A percentile compares a stretch with the other conserved stretches of the same genome.
Conservation (phyloP, 35 echinoderm and acorn worm species). For the Ptychodera flava region DNA sequence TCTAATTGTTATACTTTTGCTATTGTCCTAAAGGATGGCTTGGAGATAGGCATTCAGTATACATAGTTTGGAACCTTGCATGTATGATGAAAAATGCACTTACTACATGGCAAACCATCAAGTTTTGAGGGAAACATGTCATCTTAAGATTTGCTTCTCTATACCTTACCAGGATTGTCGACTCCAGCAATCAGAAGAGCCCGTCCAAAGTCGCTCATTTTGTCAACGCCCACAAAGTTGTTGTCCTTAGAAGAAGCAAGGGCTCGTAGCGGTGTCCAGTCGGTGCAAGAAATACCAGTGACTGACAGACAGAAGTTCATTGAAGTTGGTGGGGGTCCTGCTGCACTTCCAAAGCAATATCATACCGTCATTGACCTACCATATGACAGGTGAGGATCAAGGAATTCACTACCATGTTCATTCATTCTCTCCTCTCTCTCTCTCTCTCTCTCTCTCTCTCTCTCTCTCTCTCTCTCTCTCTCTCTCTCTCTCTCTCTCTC, state of each 20-base stretch:
- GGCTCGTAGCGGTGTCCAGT: conserved; percentile 31
- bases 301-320: conserved; percentile 87
- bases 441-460: neutral
- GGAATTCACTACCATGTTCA: neutral
- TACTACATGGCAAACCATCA: no score
- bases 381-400: conserved; percentile 15
- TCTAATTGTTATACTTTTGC: no score
- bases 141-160: no score
- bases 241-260: conserved; percentile 85
- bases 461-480: neutral
- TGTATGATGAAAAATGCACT: no score
- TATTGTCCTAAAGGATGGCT: no score
- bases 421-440: neutral
- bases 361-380: conserved; percentile 70
- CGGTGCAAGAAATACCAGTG: neutral
- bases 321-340: conserved; percentile 85
- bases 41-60: no score
- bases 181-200: conserved; percentile 44
- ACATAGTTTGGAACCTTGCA: no score
- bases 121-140: no score
- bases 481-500: neutral
- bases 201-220: conserved; percentile 79
- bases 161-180: no score
- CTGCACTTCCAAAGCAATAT: conserved; percentile 84
- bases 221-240: conserved; percentile 70